phyloP scores from a whole-genome alignment of 1,140 invertebrate species.

The Drosophila takahashii region DNA sequence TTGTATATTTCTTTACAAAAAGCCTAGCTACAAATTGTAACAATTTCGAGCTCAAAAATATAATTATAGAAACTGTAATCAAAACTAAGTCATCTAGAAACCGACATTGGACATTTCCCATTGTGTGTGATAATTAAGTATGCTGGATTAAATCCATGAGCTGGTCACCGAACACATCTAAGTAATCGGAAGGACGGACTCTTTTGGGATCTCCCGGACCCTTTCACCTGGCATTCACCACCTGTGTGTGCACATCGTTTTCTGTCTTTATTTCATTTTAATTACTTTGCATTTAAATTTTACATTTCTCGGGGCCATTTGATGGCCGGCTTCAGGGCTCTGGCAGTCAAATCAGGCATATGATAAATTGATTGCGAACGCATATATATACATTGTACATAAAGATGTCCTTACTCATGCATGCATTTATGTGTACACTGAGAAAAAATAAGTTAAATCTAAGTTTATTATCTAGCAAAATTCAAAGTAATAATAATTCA shows the following conservation, averaged over 20 bases:
- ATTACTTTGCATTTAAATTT: conserved; percentile 68
- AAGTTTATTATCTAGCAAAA: too few species aligned
- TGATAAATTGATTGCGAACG: conserved; percentile 74
- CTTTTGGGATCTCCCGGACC: neutral
- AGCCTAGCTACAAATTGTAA: neutral
- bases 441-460: neutral
- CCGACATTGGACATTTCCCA: conserved; percentile 8
- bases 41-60: conserved; percentile 17
- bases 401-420: conserved; percentile 15
- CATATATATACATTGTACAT: conserved; percentile 15
- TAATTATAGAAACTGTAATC: conserved; percentile 27
- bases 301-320: conserved; percentile 28
- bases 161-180: conserved; percentile 17
- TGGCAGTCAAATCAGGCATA: conserved; percentile 65
- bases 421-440: conserved; percentile 2
- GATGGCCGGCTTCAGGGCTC: conserved; percentile 24
- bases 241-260: conserved; percentile 13
- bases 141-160: conserved; percentile 20
- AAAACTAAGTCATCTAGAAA: conserved; percentile 30
- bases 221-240: conserved; percentile 31
- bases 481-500: too few species aligned
- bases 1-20: neutral
- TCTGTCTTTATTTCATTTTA: conserved; percentile 69
- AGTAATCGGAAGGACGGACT: conserved; percentile 15
- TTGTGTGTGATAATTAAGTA: conserved; percentile 46